phyloP scores from a whole-genome alignment of 2,888 invertebrate genomes.

The Limenitis camilla region DNA sequence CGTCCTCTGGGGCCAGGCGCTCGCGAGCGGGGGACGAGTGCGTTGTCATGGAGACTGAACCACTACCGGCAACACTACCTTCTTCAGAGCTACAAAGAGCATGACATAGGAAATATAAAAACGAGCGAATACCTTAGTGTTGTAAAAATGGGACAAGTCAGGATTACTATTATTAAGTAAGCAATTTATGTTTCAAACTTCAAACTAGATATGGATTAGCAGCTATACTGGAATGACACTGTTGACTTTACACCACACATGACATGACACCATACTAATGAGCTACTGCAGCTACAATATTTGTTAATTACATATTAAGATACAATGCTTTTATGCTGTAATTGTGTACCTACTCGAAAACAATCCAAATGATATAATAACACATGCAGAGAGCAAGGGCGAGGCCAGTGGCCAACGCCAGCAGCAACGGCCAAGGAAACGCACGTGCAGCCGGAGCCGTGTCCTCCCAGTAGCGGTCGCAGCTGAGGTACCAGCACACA shows the following conservation, averaged over 20 bases:
- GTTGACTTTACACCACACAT: no score
- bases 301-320: background rate
- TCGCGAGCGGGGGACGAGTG: conserved; percentile 78
- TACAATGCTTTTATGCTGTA: background rate
- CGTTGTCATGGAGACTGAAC: conserved; percentile 79
- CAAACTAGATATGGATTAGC: no score
- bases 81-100: conserved; percentile 76
- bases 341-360: conserved; percentile 85
- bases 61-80: conserved; percentile 78
- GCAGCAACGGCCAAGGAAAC: conserved; percentile 86
- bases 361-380: conserved; percentile 93
- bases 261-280: no score
- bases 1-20: conserved; percentile 58
- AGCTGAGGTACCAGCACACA: conserved; percentile 93
- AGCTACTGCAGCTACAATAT: no score
- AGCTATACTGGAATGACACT: no score
- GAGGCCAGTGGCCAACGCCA: conserved; percentile 86
- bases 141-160: no score
- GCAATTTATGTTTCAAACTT: no score
- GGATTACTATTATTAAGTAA: no score
- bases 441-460: conserved; percentile 81
- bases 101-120: no score
- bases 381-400: conserved; percentile 90
- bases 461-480: conserved; percentile 94
- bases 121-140: no score